These are phyloP conservation scores for Philhelius pedissequus DNA, from an alignment of 2,888 invertebrate species.

Conservation along the genomic window DNA sequence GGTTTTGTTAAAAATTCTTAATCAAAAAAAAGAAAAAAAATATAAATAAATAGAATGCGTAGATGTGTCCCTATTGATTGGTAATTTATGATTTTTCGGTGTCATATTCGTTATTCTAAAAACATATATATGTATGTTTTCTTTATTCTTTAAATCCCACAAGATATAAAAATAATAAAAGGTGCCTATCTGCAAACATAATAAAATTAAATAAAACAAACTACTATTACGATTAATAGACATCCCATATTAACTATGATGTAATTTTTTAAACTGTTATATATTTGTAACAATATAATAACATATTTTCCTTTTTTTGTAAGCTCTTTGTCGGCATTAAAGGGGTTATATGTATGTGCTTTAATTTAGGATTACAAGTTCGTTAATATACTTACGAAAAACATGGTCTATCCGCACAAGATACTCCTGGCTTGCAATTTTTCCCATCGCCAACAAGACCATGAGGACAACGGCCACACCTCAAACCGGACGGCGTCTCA, in stretches of 20 bases:
- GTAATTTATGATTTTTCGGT: slow-evolving; percentile 32
- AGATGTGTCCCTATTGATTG: neutral
- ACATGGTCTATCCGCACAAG: slow-evolving; percentile 84
- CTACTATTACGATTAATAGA: no score
- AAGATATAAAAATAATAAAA: no score
- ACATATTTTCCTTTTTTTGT: neutral
- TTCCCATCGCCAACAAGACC: slow-evolving; percentile 88
- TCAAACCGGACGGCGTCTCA: slow-evolving; percentile 84
- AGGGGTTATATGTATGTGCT: neutral
- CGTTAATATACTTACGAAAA: slow-evolving; percentile 79
- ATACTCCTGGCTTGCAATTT: slow-evolving; percentile 84
- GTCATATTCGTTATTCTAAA: neutral
- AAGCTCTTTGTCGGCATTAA: neutral
- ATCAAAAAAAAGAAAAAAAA: neutral
- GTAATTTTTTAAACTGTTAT: no score
- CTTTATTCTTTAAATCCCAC: neutral
- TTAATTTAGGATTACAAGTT: neutral
- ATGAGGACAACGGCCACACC: slow-evolving; percentile 87
- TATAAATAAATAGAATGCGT: neutral
- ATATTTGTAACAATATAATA: no score
- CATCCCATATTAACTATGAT: no score
- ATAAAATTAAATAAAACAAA: neutral
- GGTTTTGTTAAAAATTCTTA: neutral
- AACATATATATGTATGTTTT: neutral
- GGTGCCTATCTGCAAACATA: no score